Evolutionary conservation across 2,888 invertebrate species (phyloP).

Genomic region (Deilephila elpenor): DNA sequence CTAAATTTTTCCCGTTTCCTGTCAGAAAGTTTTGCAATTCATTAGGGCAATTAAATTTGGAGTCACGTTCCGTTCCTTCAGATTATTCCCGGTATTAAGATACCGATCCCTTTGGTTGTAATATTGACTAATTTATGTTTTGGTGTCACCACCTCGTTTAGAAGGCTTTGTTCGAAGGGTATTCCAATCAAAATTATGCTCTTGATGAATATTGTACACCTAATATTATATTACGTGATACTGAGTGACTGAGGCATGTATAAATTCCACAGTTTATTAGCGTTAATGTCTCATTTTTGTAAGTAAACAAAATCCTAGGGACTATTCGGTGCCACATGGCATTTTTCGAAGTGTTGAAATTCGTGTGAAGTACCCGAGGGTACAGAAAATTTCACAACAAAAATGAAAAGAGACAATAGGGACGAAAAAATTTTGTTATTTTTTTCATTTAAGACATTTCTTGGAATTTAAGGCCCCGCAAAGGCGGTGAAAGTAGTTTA

Average conservation of each 20-base stretch:
- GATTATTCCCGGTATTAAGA: constrained; percentile 8
- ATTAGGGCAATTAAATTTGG: constrained; percentile 26
- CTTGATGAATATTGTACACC: no score
- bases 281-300: not conserved
- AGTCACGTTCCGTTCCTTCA: constrained; percentile 17
- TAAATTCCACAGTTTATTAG: not conserved
- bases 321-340: no score
- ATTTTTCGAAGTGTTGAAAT: no score
- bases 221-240: no score
- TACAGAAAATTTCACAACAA: no score
- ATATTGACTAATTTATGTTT: constrained; percentile 1
- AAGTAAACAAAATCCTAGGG: not conserved
- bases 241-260: no score
- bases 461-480: no score
- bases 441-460: no score
- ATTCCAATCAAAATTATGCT: not conserved
- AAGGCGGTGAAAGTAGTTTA: no score
- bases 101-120: constrained; percentile 5
- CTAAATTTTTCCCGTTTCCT: not conserved
- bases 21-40: constrained; percentile 13
- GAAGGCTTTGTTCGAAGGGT: not conserved
- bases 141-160: not conserved
- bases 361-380: no score
- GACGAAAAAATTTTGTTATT: no score
- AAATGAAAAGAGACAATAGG: no score